Evolutionary conservation across 2,113 vertebrate species (phyloP), one percentile per base, ranked within the genome.

Genomic region (Camelus bactrianus): DNA sequence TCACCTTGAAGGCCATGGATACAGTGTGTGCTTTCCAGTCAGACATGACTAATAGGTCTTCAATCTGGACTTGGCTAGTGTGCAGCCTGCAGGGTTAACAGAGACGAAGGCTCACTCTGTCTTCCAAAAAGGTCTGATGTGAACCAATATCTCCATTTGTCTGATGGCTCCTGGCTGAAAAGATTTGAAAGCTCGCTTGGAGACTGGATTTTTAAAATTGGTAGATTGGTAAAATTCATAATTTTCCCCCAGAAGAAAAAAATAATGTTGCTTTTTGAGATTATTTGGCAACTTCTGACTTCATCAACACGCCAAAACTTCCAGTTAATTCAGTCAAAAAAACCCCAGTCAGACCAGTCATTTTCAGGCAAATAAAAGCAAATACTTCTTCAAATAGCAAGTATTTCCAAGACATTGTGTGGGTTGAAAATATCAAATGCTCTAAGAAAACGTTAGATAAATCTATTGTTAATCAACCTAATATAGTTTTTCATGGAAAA

Each of bases 291-390:
- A 62, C 50, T 89, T 83, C 69, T 50, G 35, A 73, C 10, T 95
- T 92, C 35, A 58, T 67, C 60, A 16, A 48, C 14, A 50, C 30
- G 58, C 52, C 52, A 86, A 97, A 79, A 32, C 12, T 82, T 89
- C 22, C 30, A 56, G 72, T 87, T 88, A 72, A 50, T 88, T 96
- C 30, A 60, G 35, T 79, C 30, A 62, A 69, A 85, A 88, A 85
- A 88, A 83, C 1, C 1, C 24, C 24, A 80, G 12, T 80, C 35
- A 26, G 38, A 88, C 32, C 32, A 56, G n/a, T 64, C 30, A 60
- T 93, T 48, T 79, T 67, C 28, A 73, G 24, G 42, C 46, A 96
- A 93, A 82, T 67, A 69, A 95, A 93, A 93, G 35, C 48, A 95
- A 83, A 85, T 24, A 19, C 22, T 62, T 76, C 48, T 89, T 76